Evolutionary conservation across 2,888 invertebrate species (phyloP), one percentile per base, ranked within the genome.

Genomic region (Melinopterus prodromus): DNA sequence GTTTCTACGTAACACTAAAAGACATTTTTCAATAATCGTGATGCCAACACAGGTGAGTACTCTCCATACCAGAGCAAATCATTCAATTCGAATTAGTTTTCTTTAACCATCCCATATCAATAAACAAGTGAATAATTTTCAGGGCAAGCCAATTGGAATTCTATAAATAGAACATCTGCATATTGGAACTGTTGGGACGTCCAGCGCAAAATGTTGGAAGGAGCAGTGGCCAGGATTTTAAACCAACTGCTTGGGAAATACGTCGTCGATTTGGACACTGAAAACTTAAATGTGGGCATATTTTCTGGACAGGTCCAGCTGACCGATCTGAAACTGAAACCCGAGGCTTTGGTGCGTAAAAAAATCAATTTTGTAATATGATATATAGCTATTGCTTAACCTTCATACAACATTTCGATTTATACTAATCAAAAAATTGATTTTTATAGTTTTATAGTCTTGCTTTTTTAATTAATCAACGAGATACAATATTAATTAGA

Each of bases 181-280:
- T 53, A 53, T 53, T 12, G 53, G 12, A 9, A 53, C 53, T 53
- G 53, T 53, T 53, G 53, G 38, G 53, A 53, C 12, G 5, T 53
- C 7, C 53, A 53, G 53, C 9, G 12, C 9, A 83, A 84, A 86
- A 95, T 95, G 95, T 93, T 95, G 87, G 95, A 95, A 90, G 94
- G 95, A 85, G 93, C 95, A 26, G 94, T 95, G 74, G 95, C 96
- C 81, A 93, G 95, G 80, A 91, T 96, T 85, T 91, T 96, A 71
- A 96, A 96, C 91, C 94, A 94, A 86, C 92, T 95, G 83, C 91
- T 96, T 84, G 96, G 96, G 82, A 95, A 95, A 88, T 96, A 96
- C 86, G 94, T 96, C 38, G 94, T 95, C 87, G 95, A 96, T 87
- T 90, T 96, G 84, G 96, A 96, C 88, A 94, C 95, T 0, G 95